Evolutionary conservation across 2,888 invertebrate species (phyloP).

Genomic region (Drosophila limbata): DNA sequence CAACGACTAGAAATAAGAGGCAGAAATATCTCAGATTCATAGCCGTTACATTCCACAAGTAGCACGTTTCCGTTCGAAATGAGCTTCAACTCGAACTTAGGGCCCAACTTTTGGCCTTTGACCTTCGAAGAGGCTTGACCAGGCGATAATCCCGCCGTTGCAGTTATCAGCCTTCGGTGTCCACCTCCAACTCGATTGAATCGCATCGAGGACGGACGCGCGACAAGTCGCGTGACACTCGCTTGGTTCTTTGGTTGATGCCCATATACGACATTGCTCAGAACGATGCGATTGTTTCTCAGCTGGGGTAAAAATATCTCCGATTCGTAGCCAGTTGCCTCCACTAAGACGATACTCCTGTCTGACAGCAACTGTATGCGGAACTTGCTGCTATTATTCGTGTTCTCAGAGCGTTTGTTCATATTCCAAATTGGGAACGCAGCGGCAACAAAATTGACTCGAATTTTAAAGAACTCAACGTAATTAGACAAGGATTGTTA

Average conservation of each 20-base stretch:
- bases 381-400: constrained; percentile 16
- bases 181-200: background rate
- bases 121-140: background rate
- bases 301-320: constrained; percentile 61
- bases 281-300: constrained; percentile 23
- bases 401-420: constrained; percentile 1
- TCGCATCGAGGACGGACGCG: background rate
- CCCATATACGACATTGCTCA: constrained; percentile 42
- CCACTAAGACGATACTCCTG: constrained; percentile 50
- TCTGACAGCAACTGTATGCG: constrained; percentile 45
- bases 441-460: background rate
- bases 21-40: constrained; percentile 66
- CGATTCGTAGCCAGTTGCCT: constrained; percentile 43
- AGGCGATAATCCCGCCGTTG: constrained; percentile 27
- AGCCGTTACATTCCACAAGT: constrained; percentile 62
- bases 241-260: constrained; percentile 20
- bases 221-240: background rate
- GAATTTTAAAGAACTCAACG: constrained; percentile 4
- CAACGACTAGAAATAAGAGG: constrained; percentile 54
- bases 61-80: constrained; percentile 59
- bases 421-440: constrained; percentile 10
- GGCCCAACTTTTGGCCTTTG: too few relatives aligned
- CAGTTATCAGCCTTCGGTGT: constrained; percentile 29
- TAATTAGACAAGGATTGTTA: background rate
- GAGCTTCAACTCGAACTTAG: constrained; percentile 40